phyloP scores from a whole-genome alignment of 2,797 vertebrate species.

The Allenopithecus nigroviridis region DNA sequence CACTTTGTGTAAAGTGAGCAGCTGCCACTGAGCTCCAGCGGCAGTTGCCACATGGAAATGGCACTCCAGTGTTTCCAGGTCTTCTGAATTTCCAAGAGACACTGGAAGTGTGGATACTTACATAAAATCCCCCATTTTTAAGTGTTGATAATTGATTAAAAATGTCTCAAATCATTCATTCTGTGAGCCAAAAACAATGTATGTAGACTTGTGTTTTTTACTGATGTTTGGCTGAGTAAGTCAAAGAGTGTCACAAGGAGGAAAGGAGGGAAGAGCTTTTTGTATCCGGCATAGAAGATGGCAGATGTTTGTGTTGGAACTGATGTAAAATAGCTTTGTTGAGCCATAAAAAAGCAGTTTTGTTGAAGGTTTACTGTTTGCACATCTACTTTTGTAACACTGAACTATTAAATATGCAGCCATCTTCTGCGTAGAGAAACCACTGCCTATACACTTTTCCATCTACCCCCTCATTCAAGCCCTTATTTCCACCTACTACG shows the following conservation, averaged over 20 bases:
- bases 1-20: neutral
- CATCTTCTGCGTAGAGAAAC: neutral
- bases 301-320: neutral
- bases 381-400: neutral
- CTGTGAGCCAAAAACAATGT: neutral
- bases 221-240: neutral
- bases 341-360: neutral
- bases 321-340: neutral
- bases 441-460: neutral
- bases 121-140: neutral
- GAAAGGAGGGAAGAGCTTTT: neutral
- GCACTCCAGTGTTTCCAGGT: neutral
- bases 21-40: neutral
- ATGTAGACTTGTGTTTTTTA: neutral
- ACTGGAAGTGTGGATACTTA: neutral
- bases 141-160: neutral
- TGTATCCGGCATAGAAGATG: neutral
- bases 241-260: neutral
- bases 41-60: neutral
- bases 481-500: neutral
- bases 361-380: neutral
- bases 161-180: neutral
- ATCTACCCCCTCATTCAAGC: neutral
- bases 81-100: neutral
- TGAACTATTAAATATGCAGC: neutral